Evolutionary conservation across 2,113 vertebrate genomes (phyloP).

Genomic region (Falcunculus frontatus): DNA sequence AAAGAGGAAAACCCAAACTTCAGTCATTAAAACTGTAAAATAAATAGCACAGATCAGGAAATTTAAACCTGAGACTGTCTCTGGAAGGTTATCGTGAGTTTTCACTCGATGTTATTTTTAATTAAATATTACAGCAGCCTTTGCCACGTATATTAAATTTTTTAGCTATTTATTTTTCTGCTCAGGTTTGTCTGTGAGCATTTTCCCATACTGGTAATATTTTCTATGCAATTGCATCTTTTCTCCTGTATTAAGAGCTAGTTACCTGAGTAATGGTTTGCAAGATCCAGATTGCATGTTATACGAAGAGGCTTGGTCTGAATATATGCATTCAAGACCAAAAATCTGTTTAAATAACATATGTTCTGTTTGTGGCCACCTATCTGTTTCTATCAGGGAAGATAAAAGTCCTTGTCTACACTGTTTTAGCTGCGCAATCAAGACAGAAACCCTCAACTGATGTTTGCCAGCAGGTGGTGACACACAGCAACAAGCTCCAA

Average conservation of each 20-base stretch:
- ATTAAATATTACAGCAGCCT: not conserved
- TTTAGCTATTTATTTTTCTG: not conserved
- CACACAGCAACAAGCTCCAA: slow-evolving; percentile 62
- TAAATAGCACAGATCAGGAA: not conserved
- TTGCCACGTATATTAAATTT: not conserved
- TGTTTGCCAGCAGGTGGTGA: slow-evolving; percentile 71
- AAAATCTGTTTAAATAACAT: slow-evolving; percentile 59
- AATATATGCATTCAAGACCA: slow-evolving; percentile 49
- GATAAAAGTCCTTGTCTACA: slow-evolving; percentile 32
- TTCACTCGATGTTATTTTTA: not conserved
- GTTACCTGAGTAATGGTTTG: slow-evolving; percentile 9
- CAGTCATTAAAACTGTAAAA: not conserved
- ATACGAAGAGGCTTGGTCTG: slow-evolving; percentile 4
- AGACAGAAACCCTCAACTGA: slow-evolving; percentile 42
- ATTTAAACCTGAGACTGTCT: not conserved
- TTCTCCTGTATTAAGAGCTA: not conserved
- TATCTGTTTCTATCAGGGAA: slow-evolving; percentile 48
- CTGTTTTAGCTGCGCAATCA: not conserved
- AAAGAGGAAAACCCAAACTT: not conserved
- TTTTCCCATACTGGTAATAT: not conserved
- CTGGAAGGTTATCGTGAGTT: not conserved
- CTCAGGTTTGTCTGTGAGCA: not conserved
- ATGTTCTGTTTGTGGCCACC: slow-evolving; percentile 3
- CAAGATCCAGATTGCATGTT: not conserved
- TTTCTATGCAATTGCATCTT: not conserved